Evolutionary conservation across 1,140 invertebrate species (phyloP).

Genomic region (Zaprionus capensis): DNA sequence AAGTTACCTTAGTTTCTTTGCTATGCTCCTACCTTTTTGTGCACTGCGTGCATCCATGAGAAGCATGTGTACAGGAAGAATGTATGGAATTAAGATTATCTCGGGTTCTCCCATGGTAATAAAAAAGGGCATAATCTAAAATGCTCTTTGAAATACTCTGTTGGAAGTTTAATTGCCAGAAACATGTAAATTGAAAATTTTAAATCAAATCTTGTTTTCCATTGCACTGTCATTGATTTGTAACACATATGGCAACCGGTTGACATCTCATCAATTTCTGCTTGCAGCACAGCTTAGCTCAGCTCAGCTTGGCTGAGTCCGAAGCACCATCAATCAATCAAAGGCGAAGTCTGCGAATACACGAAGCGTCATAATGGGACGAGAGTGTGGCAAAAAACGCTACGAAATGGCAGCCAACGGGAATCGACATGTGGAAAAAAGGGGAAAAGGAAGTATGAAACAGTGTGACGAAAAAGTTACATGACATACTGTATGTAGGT

Average conservation of each 20-base stretch:
- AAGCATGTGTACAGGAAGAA: no score
- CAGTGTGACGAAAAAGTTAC: no score
- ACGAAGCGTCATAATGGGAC: constrained; percentile 32
- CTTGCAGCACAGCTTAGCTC: background rate
- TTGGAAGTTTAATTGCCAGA: no score
- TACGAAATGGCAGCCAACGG: constrained; percentile 1
- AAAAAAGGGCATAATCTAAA: no score
- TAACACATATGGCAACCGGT: constrained; percentile 32
- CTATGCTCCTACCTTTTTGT: no score
- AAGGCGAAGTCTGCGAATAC: constrained; percentile 21
- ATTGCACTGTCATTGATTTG: constrained; percentile 27
- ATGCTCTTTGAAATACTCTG: no score
- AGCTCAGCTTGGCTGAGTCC: constrained; percentile 1
- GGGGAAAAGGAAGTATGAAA: no score
- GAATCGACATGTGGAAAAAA: background rate
- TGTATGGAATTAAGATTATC: no score
- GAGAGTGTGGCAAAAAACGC: constrained; percentile 16
- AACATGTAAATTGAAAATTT: background rate
- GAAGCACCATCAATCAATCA: constrained; percentile 42
- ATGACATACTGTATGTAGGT: no score
- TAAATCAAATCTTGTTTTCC: constrained; percentile 10
- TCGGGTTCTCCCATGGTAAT: no score
- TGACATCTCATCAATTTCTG: constrained; percentile 32
- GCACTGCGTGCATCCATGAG: no score
- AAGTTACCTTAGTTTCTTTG: no score